These are phyloP conservation scores for Chondrilla cf. caribensis DNA, from an alignment of 37 sponge, comb jelly and placozoan species.

Conservation along the genomic window DNA sequence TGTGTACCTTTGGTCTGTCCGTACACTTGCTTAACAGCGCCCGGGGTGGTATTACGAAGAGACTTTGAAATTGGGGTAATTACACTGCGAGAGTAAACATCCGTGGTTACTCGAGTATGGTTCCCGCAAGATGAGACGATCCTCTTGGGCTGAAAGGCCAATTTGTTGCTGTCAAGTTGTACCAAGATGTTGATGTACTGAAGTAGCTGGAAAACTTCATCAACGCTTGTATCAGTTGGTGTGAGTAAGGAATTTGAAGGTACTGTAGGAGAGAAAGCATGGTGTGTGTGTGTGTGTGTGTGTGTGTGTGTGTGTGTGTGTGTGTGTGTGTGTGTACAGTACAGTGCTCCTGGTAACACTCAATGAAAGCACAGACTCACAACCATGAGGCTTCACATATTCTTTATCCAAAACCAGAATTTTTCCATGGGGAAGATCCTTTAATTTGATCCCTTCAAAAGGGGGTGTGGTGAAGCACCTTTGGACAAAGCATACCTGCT, in stretches of 20 bases:
- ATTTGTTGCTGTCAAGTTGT: not conserved
- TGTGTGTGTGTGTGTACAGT: too few species aligned
- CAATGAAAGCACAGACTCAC: not conserved
- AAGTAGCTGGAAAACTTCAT: not conserved
- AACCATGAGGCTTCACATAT: not conserved
- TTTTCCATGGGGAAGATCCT: conserved; percentile 1
- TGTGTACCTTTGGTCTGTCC: too few species aligned
- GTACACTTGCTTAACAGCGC: too few species aligned
- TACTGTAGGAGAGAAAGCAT: not conserved
- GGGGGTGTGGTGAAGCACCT: conserved; percentile 16
- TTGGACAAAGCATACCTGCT: not conserved
- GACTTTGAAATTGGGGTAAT: too few species aligned
- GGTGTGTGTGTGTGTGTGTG: not conserved
- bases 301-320: too few species aligned
- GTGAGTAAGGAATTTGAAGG: not conserved
- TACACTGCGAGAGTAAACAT: too few species aligned
- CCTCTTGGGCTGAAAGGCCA: not conserved
- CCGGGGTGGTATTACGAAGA: too few species aligned
- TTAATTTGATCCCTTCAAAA: conserved; percentile 1
- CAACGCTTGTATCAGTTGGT: not conserved
- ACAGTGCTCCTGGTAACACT: too few species aligned
- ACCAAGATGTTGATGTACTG: not conserved
- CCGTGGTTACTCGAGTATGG: too few species aligned
- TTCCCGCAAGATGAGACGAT: too few species aligned
- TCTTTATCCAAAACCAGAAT: not conserved